Percentiles rank a stretch among this genome's conserved stretches.
These are phyloP conservation scores for Dermolepida albohirtum DNA, from an alignment of 2,888 invertebrate species.

Conservation along the genomic window DNA sequence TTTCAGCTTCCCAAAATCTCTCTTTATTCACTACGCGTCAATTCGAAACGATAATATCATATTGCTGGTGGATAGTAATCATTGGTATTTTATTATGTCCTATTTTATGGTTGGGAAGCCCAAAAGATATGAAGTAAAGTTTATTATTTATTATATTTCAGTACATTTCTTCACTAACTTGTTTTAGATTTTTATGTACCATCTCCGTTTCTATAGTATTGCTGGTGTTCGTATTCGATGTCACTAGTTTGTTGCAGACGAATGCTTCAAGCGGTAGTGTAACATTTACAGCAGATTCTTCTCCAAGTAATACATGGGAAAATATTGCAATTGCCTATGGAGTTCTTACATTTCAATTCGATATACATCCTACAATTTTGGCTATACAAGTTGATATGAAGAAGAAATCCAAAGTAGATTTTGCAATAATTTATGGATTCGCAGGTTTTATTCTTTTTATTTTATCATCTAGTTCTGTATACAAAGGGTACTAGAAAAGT, in stretches of 20 bases:
- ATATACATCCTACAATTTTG: slow-evolving; percentile 85
- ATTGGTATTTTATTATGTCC: slow-evolving; percentile 82
- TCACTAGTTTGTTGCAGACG: slow-evolving; percentile 68
- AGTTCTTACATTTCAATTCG: slow-evolving; percentile 79
- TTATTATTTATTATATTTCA: background rate
- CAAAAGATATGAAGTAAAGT: slow-evolving; percentile 89
- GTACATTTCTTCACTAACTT: background rate
- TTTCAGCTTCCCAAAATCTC: slow-evolving; percentile 81
- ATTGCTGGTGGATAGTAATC: slow-evolving; percentile 86
- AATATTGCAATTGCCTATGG: slow-evolving; percentile 74
- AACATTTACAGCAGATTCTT: background rate
- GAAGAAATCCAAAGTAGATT: slow-evolving; percentile 77
- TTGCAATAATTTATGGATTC: slow-evolving; percentile 75
- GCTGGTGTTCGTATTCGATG: slow-evolving; percentile 76
- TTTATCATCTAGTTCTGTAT: too few relatives aligned
- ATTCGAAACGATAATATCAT: slow-evolving; percentile 75
- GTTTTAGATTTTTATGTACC: slow-evolving; percentile 72
- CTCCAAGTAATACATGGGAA: slow-evolving; percentile 56
- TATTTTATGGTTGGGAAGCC: slow-evolving; percentile 89
- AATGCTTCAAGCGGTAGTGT: background rate
- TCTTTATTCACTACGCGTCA: slow-evolving; percentile 82
- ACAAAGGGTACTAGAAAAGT: too few relatives aligned
- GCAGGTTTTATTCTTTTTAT: slow-evolving; percentile 25
- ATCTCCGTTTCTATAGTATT: slow-evolving; percentile 75
- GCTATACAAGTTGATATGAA: slow-evolving; percentile 95